Base-by-base conservation (phyloP, 1,140 invertebrate species). In the Lerema accius region DNA sequence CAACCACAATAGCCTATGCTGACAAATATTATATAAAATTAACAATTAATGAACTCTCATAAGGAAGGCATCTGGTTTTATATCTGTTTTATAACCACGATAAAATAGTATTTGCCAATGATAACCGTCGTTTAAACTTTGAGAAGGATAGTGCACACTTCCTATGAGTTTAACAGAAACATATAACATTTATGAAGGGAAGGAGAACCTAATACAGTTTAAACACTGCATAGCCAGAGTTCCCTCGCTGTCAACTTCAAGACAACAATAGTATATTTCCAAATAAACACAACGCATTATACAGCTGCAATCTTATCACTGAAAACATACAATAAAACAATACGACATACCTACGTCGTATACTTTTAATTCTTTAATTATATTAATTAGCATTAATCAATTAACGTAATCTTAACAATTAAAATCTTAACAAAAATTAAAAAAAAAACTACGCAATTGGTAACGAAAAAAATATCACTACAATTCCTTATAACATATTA, bases 401-500 rank as follows among this genome's bases (percentile, higher is more conserved):
- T 68, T 67, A 80, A 74, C 60, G 65, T 51, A 75, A 80, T 67
- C 59, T n/a, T n/a, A n/a, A n/a, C n/a, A n/a, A n/a, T n/a, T n/a
- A 55, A 65, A 55, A 45, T 50, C 67, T 69, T 73, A 79, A 70
- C 63, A 71, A 68, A 66, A 66, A 11, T 55, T n/a, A n/a, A 59
- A 73, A 71, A 69, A 71, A 62, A 68, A 73, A 51, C 73, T 84
- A 82, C 61, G 65, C 73, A 80, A 49, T 75, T 86, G 85, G 85
- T 88, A 88, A 88, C 85, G 70, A 80, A 85, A 81, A 56, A 76
- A 74, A 81, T 85, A 87, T 87, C 81, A 85, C 84, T 87, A 84
- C 73, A 76, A 72, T 63, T 74, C 56, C 58, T 66, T 76, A 65
- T 73, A 70, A 70, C 63, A 37, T 69, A 65, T 75, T 69, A 75